Evolutionary conservation across 2,888 invertebrate species (phyloP), one percentile per base, ranked within the genome.

Genomic region (Brenthis daphne): DNA sequence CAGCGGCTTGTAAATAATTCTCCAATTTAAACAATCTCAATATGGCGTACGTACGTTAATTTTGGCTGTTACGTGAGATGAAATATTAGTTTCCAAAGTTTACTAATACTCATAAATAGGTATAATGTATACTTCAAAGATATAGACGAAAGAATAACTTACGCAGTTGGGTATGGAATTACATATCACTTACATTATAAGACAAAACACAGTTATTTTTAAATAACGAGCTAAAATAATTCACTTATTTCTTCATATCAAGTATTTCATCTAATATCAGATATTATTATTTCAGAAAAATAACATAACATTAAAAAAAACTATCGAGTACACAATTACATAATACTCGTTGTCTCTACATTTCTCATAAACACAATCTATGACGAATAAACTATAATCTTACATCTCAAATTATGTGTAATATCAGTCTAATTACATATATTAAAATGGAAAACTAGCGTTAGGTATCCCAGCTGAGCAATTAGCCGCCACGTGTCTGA

Each of bases 11-110:
- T 90, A 90, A 87, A 90, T 90, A 88, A 90, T 90, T 88, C 85
- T 84, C 78, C 83, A 90, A 87, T 90, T 91, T 85, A 83, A 89
- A 89, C 89, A 89, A 87, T 89, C 88, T 87, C 87, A 87, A 88
- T 87, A 86, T 85, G 89, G 82, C 77, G 80, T 83, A 76, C 74
- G 81, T 77, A 77, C 85, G 85, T 84, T 85, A 86, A 87, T 87
- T 87, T 82, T 83, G 79, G 77, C 73, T 72, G 74, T 78, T 78
- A 74, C 76, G 76, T 77, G 77, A 75, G 75, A 79, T 71, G 69
- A 69, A 65, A 73, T 73, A 57, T 67, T 65, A 75, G 69, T 75
- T 76, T 65, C 67, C 66, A 69, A 64, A 63, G 55, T 48, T 37
- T 50, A 55, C 48, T 50, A 12, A 56, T 61, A 61, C 29, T 60